Percentiles rank a stretch among this genome's conserved stretches.
These are phyloP conservation scores for Stichopus chloronotus DNA, from an alignment of 35 echinoderm and acorn worm species.

Conservation along the genomic window DNA sequence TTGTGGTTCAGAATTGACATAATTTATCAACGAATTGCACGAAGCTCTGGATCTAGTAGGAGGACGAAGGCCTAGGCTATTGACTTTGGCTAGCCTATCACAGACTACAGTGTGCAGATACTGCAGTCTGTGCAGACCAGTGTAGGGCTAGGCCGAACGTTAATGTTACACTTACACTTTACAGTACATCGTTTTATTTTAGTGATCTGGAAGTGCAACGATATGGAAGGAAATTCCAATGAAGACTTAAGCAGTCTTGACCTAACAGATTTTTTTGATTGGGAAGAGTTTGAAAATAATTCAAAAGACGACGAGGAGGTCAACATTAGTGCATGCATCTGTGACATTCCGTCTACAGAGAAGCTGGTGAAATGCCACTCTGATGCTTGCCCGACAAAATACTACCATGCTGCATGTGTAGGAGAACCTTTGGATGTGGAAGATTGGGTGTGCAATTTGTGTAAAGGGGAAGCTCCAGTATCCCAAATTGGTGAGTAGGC, in stretches of 20 bases:
- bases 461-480: background rate
- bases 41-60: no score
- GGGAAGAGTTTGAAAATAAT: background rate
- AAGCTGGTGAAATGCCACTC: background rate
- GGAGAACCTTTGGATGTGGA: background rate
- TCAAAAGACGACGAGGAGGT: background rate
- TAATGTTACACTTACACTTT: no score
- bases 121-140: background rate
- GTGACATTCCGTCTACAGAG: conserved; percentile 6
- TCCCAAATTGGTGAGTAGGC: background rate
- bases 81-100: background rate
- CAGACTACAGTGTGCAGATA: background rate
- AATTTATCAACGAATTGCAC: background rate
- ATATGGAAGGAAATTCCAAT: conserved; percentile 14
- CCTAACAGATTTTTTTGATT: conserved; percentile 1
- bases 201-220: background rate
- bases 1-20: background rate
- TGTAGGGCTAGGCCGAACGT: no score
- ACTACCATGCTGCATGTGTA: background rate
- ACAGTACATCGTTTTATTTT: background rate
- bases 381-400: background rate
- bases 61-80: background rate
- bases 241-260: background rate
- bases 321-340: background rate
- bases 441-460: conserved; percentile 6